Percentiles rank a stretch among this genome's conserved stretches.
phyloP scores from a whole-genome alignment of 2,888 invertebrate genomes.

The Lissocephala sabroskyi region DNA sequence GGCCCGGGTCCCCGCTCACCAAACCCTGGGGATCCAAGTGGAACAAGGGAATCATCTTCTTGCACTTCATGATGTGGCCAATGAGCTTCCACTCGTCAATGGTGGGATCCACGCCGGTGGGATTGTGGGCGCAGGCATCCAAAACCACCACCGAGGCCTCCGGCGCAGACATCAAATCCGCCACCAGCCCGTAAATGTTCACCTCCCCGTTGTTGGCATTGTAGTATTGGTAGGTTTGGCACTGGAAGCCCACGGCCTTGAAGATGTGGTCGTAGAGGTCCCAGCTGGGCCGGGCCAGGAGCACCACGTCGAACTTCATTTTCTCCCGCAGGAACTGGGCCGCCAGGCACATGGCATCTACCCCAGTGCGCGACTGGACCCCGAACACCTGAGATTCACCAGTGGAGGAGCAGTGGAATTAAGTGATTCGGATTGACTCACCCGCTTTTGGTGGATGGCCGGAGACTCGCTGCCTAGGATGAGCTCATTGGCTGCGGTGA shows the following conservation, averaged over 20 bases:
- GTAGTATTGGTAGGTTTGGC: conserved; percentile 26
- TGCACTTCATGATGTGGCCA: conserved; percentile 35
- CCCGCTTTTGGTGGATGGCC: conserved; percentile 20
- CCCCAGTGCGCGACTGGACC: conserved; percentile 28
- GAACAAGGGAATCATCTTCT: conserved; percentile 34
- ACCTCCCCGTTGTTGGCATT: conserved; percentile 14
- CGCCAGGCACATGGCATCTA: conserved; percentile 27
- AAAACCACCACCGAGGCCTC: conserved; percentile 30
- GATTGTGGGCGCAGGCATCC: conserved; percentile 35
- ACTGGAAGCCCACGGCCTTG: conserved; percentile 21
- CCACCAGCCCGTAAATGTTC: conserved; percentile 34
- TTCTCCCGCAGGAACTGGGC: conserved; percentile 29
- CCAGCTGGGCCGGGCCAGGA: conserved; percentile 23
- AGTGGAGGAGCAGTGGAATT: background rate
- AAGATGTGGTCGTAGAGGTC: conserved; percentile 19
- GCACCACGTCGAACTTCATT: conserved; percentile 20
- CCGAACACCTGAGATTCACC: conserved; percentile 31
- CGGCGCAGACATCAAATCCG: conserved; percentile 35
- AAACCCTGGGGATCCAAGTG: conserved; percentile 32
- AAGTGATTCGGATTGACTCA: conserved; percentile 22
- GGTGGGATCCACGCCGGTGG: conserved; percentile 27
- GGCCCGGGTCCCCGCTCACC: conserved; percentile 18
- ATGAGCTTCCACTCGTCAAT: conserved; percentile 38
- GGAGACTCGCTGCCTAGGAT: conserved; percentile 18
- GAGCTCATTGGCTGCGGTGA: conserved; percentile 23